A percentile compares a stretch with the other conserved stretches of the same genome.
Evolutionary conservation across 2,797 vertebrate genomes (phyloP).

Genomic region (Etheostoma nigrum): DNA sequence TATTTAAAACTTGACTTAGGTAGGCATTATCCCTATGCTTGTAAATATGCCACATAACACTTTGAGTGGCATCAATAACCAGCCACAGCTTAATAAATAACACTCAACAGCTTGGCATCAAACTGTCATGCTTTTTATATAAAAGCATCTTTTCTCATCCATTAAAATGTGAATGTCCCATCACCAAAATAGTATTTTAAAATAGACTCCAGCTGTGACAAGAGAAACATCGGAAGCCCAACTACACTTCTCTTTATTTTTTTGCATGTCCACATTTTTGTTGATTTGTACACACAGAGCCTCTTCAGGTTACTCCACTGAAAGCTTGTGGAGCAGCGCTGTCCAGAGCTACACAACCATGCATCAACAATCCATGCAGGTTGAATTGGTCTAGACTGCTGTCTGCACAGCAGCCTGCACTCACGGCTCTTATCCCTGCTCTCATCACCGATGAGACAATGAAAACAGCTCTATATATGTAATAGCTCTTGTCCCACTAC

Average conservation of each 20-base stretch:
- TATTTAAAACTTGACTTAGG: conserved; percentile 52
- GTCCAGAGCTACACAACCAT: conserved; percentile 62
- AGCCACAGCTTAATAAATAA: conserved; percentile 45
- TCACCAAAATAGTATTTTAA: conserved; percentile 64
- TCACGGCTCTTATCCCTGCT: conserved; percentile 61
- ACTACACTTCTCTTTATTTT: conserved; percentile 32
- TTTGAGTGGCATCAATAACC: conserved; percentile 34
- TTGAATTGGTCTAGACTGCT: conserved; percentile 58
- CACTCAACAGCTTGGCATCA: conserved; percentile 23
- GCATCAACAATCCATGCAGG: conserved; percentile 59
- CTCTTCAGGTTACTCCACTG: conserved; percentile 40
- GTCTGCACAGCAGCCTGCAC: conserved; percentile 64
- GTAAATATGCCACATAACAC: conserved; percentile 42
- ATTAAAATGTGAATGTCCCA: conserved; percentile 47
- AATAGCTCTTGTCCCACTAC: conserved; percentile 60
- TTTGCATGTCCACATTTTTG: conserved; percentile 27
- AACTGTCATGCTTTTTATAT: conserved; percentile 38
- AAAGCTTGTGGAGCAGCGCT: conserved; percentile 52
- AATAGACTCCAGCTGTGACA: conserved; percentile 52
- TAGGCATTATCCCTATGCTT: conserved; percentile 17
- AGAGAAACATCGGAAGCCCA: conserved; percentile 54
- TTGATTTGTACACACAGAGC: conserved; percentile 43
- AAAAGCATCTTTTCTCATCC: conserved; percentile 41
- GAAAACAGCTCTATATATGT: conserved; percentile 55
- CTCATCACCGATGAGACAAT: conserved; percentile 58